phyloP scores from a whole-genome alignment of 1,140 invertebrate species.

The Papilio helenus region DNA sequence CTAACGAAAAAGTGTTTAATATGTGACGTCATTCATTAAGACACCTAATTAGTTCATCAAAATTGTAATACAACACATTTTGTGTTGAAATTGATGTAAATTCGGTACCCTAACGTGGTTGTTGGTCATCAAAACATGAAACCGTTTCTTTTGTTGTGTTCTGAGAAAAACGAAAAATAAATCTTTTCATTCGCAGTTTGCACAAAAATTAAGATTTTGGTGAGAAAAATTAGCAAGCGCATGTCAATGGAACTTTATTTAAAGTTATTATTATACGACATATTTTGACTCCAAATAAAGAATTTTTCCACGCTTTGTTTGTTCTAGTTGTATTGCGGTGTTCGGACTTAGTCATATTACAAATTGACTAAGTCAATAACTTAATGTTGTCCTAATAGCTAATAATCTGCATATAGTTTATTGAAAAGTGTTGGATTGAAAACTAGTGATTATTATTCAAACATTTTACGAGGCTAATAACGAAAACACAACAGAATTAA shows the following conservation, averaged over 20 bases:
- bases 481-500: too few species aligned
- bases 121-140: not conserved
- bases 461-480: too few species aligned
- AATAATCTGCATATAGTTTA: not conserved
- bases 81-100: not conserved
- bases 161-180: not conserved
- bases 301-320: constrained; percentile 14
- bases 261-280: constrained; percentile 5
- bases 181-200: not conserved
- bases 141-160: not conserved
- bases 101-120: not conserved
- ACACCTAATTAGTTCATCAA: not conserved
- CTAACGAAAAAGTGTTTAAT: not conserved
- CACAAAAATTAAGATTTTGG: not conserved
- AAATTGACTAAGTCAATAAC: not conserved
- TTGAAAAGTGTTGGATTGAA: not conserved
- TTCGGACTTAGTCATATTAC: not conserved
- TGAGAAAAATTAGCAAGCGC: not conserved
- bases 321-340: not conserved
- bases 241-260: constrained; percentile 8
- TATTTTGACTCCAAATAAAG: constrained; percentile 18
- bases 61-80: not conserved
- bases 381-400: not conserved
- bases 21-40: not conserved
- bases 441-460: not conserved